A percentile compares a stretch with the other conserved stretches of the same genome.
Conservation (phyloP, 1,140 invertebrate species). For the silkworm (Bombyx mori) region ASM3026992v2 NC_085128.1:16760001-16760500, state of each 20-base stretch:
- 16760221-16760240: conserved; percentile 27
- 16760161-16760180: background rate
- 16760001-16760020: too few species aligned
- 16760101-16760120: background rate
- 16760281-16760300: conserved; percentile 51
- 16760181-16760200: conserved; percentile 27
- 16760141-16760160: too few species aligned
- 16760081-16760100: too few species aligned
- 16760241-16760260: conserved; percentile 6
- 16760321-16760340: conserved; percentile 38
- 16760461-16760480: conserved; percentile 42
- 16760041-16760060: too few species aligned
- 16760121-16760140: background rate
- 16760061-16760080: too few species aligned
- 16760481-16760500: conserved; percentile 5
- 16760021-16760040: too few species aligned
- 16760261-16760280: conserved; percentile 34
- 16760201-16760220: background rate
- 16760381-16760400: conserved; percentile 12
- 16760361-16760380: conserved; percentile 24
- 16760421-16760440: conserved; percentile 32
- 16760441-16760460: conserved; percentile 37
- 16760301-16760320: conserved; percentile 40
- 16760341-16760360: conserved; percentile 31
- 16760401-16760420: conserved; percentile 9